Evolutionary conservation across 2,797 vertebrate genomes (phyloP).

Genomic region (Acanthurus leucopareius): DNA sequence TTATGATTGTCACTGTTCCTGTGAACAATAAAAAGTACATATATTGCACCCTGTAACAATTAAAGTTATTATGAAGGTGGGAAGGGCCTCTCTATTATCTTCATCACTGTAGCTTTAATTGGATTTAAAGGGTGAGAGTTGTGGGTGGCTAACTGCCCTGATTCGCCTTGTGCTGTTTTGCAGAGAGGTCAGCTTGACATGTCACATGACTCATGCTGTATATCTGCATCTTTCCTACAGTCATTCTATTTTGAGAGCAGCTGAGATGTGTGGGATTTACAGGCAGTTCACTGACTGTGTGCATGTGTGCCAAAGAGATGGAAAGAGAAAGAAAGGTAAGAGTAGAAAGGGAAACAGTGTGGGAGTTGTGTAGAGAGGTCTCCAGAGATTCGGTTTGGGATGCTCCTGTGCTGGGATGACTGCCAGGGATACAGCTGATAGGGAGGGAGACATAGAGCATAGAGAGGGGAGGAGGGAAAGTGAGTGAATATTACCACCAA

Average conservation of each 20-base stretch:
- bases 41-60: neutral
- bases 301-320: conserved; percentile 16
- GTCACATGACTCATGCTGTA: conserved; percentile 41
- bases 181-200: conserved; percentile 39
- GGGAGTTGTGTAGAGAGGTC: conserved; percentile 39
- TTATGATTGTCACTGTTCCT: conserved; percentile 2
- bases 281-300: conserved; percentile 24
- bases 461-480: conserved; percentile 40
- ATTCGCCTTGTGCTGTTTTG: conserved; percentile 30
- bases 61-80: conserved; percentile 3
- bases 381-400: conserved; percentile 51
- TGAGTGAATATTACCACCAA: conserved; percentile 52
- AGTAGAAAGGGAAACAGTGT: conserved; percentile 35
- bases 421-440: conserved; percentile 66
- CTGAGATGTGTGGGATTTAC: conserved; percentile 54
- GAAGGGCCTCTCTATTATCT: conserved; percentile 10
- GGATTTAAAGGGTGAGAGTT: conserved; percentile 37
- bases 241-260: conserved; percentile 57
- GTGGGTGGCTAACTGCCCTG: conserved; percentile 31
- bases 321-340: conserved; percentile 28
- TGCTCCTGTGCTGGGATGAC: conserved; percentile 46
- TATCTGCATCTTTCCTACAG: conserved; percentile 37
- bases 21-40: neutral
- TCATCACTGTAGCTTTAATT: conserved; percentile 35
- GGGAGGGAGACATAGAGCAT: conserved; percentile 30